Conservation (phyloP, 1,140 invertebrate genomes). For the Diploscapter pachys region DNA sequence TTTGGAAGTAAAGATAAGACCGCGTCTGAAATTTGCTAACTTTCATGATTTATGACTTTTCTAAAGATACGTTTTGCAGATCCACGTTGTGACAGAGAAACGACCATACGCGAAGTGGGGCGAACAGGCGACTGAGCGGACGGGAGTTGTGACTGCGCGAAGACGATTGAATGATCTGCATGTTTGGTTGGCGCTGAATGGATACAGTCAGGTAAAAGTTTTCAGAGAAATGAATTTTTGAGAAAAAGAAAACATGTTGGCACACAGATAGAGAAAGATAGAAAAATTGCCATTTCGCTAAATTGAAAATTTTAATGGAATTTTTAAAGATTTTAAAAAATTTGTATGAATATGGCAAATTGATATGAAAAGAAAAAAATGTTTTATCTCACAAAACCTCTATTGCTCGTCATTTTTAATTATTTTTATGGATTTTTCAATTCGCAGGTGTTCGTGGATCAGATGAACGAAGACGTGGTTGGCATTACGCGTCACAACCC, state of each 20-base stretch:
- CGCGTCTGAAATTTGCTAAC: neutral
- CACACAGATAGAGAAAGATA: no score
- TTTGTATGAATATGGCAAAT: no score
- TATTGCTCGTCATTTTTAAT: no score
- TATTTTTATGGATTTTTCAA: no score
- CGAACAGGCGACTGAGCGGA: conserved; percentile 66
- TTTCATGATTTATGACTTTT: neutral
- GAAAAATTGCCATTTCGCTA: no score
- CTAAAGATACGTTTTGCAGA: conserved; percentile 65
- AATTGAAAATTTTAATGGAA: no score
- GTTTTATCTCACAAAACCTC: no score
- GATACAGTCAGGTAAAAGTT: conserved; percentile 80
- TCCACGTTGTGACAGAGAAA: conserved; percentile 90
- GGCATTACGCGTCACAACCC: conserved; percentile 90
- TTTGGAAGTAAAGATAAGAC: no score
- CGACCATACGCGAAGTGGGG: conserved; percentile 79
- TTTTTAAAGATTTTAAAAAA: no score
- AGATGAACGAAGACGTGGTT: conserved; percentile 84
- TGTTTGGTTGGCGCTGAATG: conserved; percentile 71
- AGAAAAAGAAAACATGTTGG: no score
- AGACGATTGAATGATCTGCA: conserved; percentile 81
- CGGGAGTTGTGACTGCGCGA: conserved; percentile 79
- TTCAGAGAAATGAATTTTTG: no score
- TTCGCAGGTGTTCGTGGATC: conserved; percentile 86
- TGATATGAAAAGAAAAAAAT: no score